phyloP scores from a whole-genome alignment of 1,140 invertebrate species.

The Drosophila burlai region DNA sequence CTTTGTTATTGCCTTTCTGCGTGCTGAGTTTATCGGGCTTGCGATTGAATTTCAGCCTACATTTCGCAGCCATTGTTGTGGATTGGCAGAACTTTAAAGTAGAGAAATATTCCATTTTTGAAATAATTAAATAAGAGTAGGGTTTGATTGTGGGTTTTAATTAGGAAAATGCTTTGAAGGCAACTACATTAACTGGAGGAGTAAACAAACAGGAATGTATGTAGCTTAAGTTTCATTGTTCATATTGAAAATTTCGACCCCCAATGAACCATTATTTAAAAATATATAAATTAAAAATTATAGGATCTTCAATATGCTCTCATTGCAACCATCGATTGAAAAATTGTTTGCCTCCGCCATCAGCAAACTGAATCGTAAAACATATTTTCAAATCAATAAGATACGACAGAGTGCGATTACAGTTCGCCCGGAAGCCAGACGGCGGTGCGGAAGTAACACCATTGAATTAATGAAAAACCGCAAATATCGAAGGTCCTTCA shows the following conservation, averaged over 20 bases:
- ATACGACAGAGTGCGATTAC: conserved; percentile 48
- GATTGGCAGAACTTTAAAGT: neutral
- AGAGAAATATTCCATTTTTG: neutral
- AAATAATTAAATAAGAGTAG: neutral
- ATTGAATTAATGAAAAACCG: conserved; percentile 79
- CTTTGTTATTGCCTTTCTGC: conserved; percentile 21
- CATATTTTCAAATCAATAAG: conserved; percentile 53
- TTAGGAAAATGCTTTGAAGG: neutral
- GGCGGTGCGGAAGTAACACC: conserved; percentile 71
- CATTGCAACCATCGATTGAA: neutral
- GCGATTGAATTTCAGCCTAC: conserved; percentile 39
- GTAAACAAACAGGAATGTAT: too few species aligned
- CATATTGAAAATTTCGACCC: too few species aligned
- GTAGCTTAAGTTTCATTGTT: too few species aligned
- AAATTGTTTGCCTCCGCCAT: neutral
- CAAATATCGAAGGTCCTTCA: conserved; percentile 53
- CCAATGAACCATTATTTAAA: neutral
- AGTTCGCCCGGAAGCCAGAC: conserved; percentile 66
- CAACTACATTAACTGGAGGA: too few species aligned
- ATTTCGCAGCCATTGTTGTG: neutral
- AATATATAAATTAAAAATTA: neutral
- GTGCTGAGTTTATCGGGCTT: conserved; percentile 40
- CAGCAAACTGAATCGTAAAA: conserved; percentile 21
- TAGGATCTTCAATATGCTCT: neutral
- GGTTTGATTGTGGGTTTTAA: neutral